Base-by-base conservation (phyloP, 1,140 invertebrate species). In the Amyelois transitella region DNA sequence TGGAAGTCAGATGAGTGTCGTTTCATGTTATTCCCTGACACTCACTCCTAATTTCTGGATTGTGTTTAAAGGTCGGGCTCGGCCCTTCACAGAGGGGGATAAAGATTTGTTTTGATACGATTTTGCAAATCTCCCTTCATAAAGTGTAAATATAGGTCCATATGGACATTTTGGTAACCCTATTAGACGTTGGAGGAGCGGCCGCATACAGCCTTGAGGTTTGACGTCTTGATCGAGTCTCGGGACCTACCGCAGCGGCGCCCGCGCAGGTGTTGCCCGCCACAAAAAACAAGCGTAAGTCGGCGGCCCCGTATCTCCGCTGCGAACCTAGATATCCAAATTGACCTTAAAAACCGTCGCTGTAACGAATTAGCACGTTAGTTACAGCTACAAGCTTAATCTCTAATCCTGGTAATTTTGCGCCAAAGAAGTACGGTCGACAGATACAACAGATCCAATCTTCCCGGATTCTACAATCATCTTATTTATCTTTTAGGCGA, bases 141-240 rank as follows among this genome's bases (percentile, higher is more conserved):
- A n/a, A n/a, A n/a, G n/a, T n/a, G n/a, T n/a, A n/a, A n/a, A n/a
- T n/a, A n/a, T n/a, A n/a, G n/a, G n/a, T 38, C 12, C n/a, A 14
- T n/a, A 14, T 38, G 12, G n/a, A 2, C 8, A 38, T 38, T n/a
- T 38, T 38, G 32, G 32, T 38, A 14, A 14, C 32, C 32, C 32
- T 38, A 38, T 38, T 66, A 66, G 68, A 58, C 64, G 66, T n/a
- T 69, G 72, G 77, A 74, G 60, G 63, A 63, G 68, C 69, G 71
- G 65, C 71, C 66, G 72, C 59, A 56, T 58, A 47, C 77, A 83
- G 75, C 85, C 82, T 88, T 88, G 82, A 77, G 81, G 77, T 84
- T 86, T 87, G 81, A 87, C 79, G 81, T 87, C 80, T 85, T 84
- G 81, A 84, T 87, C 77, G 81, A 66, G 84, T 86, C 85, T 87